phyloP scores from a whole-genome alignment of 2,113 vertebrate species.

The Salvelinus alpinus region DNA sequence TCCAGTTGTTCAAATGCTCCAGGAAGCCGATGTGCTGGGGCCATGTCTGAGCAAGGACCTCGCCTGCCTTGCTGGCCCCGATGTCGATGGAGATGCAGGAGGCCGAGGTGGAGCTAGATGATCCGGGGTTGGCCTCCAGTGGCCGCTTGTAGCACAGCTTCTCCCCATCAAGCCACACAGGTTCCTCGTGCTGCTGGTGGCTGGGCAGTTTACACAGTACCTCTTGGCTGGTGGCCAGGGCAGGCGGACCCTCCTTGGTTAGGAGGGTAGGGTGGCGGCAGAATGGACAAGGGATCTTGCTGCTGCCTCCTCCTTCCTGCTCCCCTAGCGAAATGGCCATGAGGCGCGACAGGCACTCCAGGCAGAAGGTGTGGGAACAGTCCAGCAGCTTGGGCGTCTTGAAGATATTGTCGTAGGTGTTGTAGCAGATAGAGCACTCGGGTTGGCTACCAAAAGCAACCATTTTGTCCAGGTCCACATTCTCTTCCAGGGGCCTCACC shows the following conservation, averaged over 20 bases:
- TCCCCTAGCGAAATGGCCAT: conserved; percentile 70
- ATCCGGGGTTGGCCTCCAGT: neutral
- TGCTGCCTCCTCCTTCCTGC: conserved; percentile 6
- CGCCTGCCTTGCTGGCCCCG: conserved; percentile 72
- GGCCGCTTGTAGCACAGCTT: conserved; percentile 83
- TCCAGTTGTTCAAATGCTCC: conserved; percentile 80
- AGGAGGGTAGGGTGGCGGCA: conserved; percentile 84
- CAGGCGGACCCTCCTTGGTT: conserved; percentile 81
- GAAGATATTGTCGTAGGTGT: conserved; percentile 91
- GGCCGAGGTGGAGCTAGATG: conserved; percentile 38
- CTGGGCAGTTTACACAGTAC: conserved; percentile 82
- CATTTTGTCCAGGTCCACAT: conserved; percentile 27
- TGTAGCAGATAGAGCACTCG: conserved; percentile 96
- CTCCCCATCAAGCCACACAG: conserved; percentile 89
- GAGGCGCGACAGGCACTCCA: conserved; percentile 92
- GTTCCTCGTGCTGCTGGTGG: conserved; percentile 79
- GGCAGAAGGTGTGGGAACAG: conserved; percentile 91
- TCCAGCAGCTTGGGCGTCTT: conserved; percentile 90
- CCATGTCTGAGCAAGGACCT: neutral
- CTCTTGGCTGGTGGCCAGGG: conserved; percentile 82
- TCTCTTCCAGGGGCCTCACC: neutral
- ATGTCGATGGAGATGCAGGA: conserved; percentile 86
- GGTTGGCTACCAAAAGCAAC: conserved; percentile 53
- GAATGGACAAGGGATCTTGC: conserved; percentile 84
- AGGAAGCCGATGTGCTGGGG: conserved; percentile 43